These are phyloP conservation scores for Adineta ricciae DNA, from an alignment of 2,888 invertebrate species.

Conservation along the genomic window DNA sequence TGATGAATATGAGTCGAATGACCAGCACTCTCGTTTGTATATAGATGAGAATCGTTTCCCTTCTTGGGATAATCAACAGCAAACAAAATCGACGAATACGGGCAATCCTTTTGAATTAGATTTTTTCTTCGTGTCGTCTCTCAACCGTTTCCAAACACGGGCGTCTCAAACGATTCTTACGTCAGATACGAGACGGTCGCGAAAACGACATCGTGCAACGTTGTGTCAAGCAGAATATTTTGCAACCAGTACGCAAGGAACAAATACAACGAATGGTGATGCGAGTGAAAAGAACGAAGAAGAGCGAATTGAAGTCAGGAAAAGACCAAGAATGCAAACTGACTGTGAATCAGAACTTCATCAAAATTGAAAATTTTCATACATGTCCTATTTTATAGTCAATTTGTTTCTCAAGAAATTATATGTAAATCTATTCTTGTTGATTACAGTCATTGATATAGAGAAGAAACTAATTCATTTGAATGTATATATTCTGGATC, in stretches of 20 bases:
- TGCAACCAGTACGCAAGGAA: background rate
- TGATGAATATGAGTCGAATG: background rate
- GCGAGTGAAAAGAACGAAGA: background rate
- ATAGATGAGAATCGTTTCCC: background rate
- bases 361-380: background rate
- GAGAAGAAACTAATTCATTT: no score
- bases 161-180: background rate
- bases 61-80: background rate
- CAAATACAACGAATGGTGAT: background rate
- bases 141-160: background rate
- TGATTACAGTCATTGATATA: no score
- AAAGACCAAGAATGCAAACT: background rate
- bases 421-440: no score
- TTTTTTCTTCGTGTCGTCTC: background rate
- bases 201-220: background rate
- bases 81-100: background rate
- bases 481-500: no score
- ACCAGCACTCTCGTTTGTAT: background rate
- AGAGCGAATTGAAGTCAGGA: background rate
- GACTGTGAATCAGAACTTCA: background rate
- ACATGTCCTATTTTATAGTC: no score
- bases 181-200: background rate
- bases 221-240: background rate
- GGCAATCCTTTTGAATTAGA: background rate
- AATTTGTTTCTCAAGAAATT: no score